Conservation (phyloP, 2,113 vertebrate species). For the Grammomys surdaster region DNA sequence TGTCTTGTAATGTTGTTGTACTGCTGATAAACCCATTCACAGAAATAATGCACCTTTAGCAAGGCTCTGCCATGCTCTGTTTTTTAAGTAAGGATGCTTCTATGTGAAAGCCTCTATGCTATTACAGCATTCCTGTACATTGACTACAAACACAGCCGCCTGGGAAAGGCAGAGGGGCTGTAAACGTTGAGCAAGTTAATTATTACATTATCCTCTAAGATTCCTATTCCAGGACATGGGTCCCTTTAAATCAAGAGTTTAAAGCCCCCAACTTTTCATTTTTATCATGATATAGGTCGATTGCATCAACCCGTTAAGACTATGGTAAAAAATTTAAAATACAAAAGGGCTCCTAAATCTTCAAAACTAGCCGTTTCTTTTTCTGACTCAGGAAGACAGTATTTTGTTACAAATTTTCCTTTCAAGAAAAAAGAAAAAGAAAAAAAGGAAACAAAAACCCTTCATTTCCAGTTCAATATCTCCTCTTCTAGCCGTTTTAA, state of each 20-base stretch:
- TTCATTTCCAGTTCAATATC: neutral
- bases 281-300: constrained; percentile 17
- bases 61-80: neutral
- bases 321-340: neutral
- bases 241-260: neutral
- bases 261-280: constrained; percentile 42
- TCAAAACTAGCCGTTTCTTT: constrained; percentile 22
- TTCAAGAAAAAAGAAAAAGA: neutral
- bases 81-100: constrained; percentile 59
- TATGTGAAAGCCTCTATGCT: neutral
- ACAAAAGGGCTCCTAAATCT: neutral
- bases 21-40: constrained; percentile 76
- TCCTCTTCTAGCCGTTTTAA: constrained; percentile 73
- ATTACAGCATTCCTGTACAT: neutral
- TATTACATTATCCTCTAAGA: constrained; percentile 44
- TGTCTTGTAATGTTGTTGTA: constrained; percentile 66
- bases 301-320: constrained; percentile 33
- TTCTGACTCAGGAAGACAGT: neutral
- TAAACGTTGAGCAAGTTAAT: constrained; percentile 29
- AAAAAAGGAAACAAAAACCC: no score
- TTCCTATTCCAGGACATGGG: neutral
- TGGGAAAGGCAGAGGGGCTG: neutral
- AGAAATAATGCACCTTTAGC: constrained; percentile 64
- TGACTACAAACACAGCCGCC: constrained; percentile 2
- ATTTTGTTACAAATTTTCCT: constrained; percentile 33